Base-by-base conservation (phyloP, 2,888 invertebrate genomes). In the Margaritifera margaritifera region DNA sequence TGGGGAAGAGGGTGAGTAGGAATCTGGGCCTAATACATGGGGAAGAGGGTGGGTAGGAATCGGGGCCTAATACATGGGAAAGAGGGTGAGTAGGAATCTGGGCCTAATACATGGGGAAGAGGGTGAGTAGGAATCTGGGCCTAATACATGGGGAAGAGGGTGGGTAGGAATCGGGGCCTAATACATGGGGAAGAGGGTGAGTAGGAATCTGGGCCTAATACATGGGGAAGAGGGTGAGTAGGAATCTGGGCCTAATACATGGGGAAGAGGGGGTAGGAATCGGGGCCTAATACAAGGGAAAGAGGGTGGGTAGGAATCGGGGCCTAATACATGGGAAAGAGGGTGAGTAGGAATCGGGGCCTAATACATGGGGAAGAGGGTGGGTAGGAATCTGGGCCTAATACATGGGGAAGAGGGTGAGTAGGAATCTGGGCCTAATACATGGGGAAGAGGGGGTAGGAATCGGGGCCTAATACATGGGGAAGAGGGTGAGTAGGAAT, bases 41-140 rank as follows among this genome's bases (percentile, higher is more conserved):
- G 6, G 72, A 77, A 50, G 81, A 82, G 68, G 85, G 83, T 84
- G 62, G 6, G 66, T 62, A 25, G 51, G 22, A 58, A 31, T 31
- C 31, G 5, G 4, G n/a, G n/a, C 24, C 31, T 61, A 24, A 18
- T 31, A 24, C 20, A 42, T 59, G 11, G 55, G 22, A 50, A 42
- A 19, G n/a, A 42, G 4, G 25, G 59, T 59, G 25, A n/a, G 6
- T 24, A 61, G n/a, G n/a, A n/a, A n/a, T n/a, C n/a, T n/a, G n/a
- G n/a, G n/a, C n/a, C n/a, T n/a, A n/a, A n/a, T n/a, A n/a, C 90
- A 90, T 74, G 83, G 83, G 6, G 72, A 77, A 50, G 81, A 82
- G 68, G 85, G 83, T 84, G 62, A 11, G 66, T 62, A 25, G 51
- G 22, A 58, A 31, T 31, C 31, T 31, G 4, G n/a, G n/a, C 24